Base-by-base conservation (phyloP, 1,140 invertebrate species). In the Micrasema longulum region DNA sequence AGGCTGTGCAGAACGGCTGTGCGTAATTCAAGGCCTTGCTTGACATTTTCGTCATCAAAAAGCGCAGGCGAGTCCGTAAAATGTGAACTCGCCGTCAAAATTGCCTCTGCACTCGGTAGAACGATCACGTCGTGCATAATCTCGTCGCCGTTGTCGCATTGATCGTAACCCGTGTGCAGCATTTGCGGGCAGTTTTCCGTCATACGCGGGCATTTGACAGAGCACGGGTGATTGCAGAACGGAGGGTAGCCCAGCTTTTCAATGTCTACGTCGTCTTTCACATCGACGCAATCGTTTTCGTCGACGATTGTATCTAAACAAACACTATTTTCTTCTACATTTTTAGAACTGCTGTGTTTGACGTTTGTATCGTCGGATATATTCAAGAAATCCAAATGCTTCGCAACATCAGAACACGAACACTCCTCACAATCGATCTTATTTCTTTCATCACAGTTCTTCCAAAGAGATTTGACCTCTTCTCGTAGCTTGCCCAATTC, bases 41-140 rank as follows among this genome's bases (percentile, higher is more conserved):
- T 50, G 14, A 53, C 55, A 14, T 18, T 53, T 60, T 60, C 38
- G 11, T 20, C 16, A 14, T 69, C 67, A 12, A 60, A 69, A n/a
- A 60, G 45, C 10, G 18, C 18, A 0, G 55, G 67, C 14, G 73
- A 69, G 36, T 76, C 68, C 22, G 60, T 76, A 20, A 73, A 76
- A 45, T 76, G 67, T 2, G 71, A 76, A 50, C 66, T 72, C 12
- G 67, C n/a, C 6, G 71, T 68, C 75, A 85, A 77, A 2, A 83
- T 83, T 18, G 84, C 83, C 67, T 84, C 83, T 6, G 83, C 83
- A 60, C 83, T 84, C 2, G 81, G 82, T 79, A 85, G 81, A 7
- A 85, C 84, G 12, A 85, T 84, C 2, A 84, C 82, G 5, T 85
- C 83, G 7, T 74, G 77, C 50, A 83, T 80, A 35, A 75, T 79